Evolutionary conservation across 2,113 vertebrate genomes (phyloP).

Genomic region (Dasyurus viverrinus): DNA sequence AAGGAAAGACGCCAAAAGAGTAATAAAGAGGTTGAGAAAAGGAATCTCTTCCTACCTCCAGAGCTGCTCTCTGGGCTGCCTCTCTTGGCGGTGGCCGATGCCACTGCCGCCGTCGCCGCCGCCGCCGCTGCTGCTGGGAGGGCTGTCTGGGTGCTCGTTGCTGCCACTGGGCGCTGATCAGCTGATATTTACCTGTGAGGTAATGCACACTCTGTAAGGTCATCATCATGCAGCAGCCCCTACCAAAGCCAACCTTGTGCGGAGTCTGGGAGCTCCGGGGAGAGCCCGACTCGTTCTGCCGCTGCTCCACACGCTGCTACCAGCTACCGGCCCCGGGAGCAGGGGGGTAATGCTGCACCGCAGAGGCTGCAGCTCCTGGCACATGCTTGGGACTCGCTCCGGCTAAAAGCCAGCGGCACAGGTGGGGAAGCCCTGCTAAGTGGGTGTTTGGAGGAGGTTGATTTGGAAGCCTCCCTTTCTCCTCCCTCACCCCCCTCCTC

Average conservation of each 20-base stretch:
- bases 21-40: conserved; percentile 15
- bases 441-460: conserved; percentile 25
- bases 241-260: conserved; percentile 68
- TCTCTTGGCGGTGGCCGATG: background rate
- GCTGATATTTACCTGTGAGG: conserved; percentile 80
- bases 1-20: background rate
- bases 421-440: conserved; percentile 66
- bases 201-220: conserved; percentile 83
- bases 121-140: conserved; percentile 14
- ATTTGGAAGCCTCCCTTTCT: conserved; percentile 48
- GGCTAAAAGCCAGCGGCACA: conserved; percentile 56
- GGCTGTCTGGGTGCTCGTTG: conserved; percentile 6
- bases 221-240: conserved; percentile 79
- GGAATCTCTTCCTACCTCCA: conserved; percentile 59
- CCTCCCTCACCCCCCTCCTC: background rate
- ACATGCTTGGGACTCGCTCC: conserved; percentile 50
- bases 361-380: conserved; percentile 55
- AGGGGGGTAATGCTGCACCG: background rate
- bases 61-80: conserved; percentile 47
- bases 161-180: conserved; percentile 54
- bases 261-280: conserved; percentile 73
- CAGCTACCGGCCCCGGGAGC: conserved; percentile 31
- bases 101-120: background rate
- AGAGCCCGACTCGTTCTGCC: conserved; percentile 63
- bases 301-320: conserved; percentile 34